Conservation (phyloP, 2,888 invertebrate species). For the Sussaba pulchella region DNA sequence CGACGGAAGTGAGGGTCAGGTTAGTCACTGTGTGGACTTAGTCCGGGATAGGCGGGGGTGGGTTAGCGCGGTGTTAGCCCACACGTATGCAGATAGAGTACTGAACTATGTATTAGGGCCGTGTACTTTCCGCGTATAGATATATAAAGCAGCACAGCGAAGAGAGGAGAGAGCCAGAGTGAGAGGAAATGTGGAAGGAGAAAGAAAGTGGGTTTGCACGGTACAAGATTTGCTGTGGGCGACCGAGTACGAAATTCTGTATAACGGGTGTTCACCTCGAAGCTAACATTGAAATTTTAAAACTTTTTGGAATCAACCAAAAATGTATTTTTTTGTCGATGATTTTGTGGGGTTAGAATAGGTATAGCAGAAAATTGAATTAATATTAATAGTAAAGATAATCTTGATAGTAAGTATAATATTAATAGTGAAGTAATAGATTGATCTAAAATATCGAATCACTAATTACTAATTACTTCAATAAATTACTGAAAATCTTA, state of each 20-base stretch:
- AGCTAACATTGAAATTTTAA: background rate
- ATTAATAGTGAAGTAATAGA: no score
- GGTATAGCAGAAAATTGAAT: no score
- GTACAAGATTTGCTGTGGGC: slow-evolving; percentile 78
- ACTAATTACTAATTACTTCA: no score
- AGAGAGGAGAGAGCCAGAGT: slow-evolving; percentile 63
- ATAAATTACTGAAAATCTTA: no score
- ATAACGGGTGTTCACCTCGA: slow-evolving; percentile 73
- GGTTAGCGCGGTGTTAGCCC: slow-evolving; percentile 78
- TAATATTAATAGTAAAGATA: no score
- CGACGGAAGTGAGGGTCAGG: slow-evolving; percentile 66
- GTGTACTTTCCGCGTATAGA: slow-evolving; percentile 73
- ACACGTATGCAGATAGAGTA: slow-evolving; percentile 80
- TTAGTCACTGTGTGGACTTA: slow-evolving; percentile 75
- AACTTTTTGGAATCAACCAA: no score
- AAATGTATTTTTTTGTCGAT: background rate
- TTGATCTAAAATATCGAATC: no score
- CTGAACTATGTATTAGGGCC: slow-evolving; percentile 82
- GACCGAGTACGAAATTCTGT: slow-evolving; percentile 73
- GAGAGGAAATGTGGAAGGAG: background rate
- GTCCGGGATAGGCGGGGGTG: slow-evolving; percentile 67
- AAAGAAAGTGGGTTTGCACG: slow-evolving; percentile 72
- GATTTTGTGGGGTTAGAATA: no score
- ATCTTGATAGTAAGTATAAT: no score
- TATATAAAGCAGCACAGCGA: slow-evolving; percentile 59